phyloP scores from a whole-genome alignment of 2,888 invertebrate species.

The Idaea aversata region DNA sequence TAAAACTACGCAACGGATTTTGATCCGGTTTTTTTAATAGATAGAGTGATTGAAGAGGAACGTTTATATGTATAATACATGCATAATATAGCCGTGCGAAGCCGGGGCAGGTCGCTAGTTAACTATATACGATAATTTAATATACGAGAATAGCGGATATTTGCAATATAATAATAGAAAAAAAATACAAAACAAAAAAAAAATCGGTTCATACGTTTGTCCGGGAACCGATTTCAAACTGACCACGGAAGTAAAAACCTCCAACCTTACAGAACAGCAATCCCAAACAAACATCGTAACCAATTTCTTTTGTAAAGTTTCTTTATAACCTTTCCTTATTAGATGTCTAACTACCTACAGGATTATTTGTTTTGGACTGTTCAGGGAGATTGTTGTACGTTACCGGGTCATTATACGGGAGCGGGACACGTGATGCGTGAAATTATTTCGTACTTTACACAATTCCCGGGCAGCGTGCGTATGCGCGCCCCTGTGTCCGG shows the following conservation, averaged over 20 bases:
- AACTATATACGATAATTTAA: too few relatives aligned
- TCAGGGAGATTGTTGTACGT: conserved; percentile 37
- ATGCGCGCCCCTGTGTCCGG: conserved; percentile 55
- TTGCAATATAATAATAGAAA: too few relatives aligned
- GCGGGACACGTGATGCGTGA: conserved; percentile 77
- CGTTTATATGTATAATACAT: too few relatives aligned
- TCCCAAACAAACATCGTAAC: conserved; percentile 31
- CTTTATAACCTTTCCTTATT: conserved; percentile 39
- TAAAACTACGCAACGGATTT: too few relatives aligned
- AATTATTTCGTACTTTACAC: conserved; percentile 80
- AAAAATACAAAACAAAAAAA: too few relatives aligned
- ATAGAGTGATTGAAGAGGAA: too few relatives aligned
- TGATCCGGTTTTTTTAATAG: too few relatives aligned
- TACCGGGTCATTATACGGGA: conserved; percentile 73
- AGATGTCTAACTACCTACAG: conserved; percentile 28
- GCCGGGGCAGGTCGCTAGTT: too few relatives aligned
- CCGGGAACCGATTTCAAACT: too few relatives aligned
- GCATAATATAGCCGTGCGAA: too few relatives aligned
- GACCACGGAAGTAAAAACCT: conserved; percentile 9
- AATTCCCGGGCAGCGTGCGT: conserved; percentile 61
- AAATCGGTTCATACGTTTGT: too few relatives aligned
- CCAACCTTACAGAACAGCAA: background rate
- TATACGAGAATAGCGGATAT: too few relatives aligned
- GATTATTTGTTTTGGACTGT: conserved; percentile 65
- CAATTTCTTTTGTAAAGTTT: conserved; percentile 28